phyloP scores from a whole-genome alignment of 2,888 invertebrate genomes.

The Synanthedon tipuliformis region DNA sequence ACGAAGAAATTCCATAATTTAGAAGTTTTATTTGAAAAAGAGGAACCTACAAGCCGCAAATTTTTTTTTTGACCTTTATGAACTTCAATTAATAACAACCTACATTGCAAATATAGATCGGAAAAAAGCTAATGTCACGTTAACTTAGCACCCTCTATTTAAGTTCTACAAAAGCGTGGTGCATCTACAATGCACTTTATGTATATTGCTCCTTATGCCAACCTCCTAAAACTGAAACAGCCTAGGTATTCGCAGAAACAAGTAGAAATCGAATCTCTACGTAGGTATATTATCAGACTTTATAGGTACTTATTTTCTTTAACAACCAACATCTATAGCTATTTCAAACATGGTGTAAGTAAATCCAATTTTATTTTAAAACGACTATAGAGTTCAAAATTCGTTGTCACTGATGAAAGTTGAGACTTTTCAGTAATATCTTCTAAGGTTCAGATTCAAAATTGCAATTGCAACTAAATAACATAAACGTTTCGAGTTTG shows the following conservation, averaged over 20 bases:
- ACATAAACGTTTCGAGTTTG: no score
- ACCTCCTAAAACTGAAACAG: slow-evolving; percentile 38
- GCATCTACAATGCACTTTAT: slow-evolving; percentile 57
- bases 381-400: slow-evolving; percentile 22
- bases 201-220: slow-evolving; percentile 47
- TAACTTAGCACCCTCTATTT: slow-evolving; percentile 27
- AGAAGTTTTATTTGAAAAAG: no score
- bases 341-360: neutral
- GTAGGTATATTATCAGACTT: slow-evolving; percentile 4
- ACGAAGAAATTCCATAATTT: no score
- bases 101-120: no score
- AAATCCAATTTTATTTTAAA: slow-evolving; percentile 33
- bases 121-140: neutral
- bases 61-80: no score
- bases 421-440: no score
- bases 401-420: slow-evolving; percentile 9
- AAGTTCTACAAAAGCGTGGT: slow-evolving; percentile 54
- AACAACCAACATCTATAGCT: no score
- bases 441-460: no score
- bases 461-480: no score
- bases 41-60: no score
- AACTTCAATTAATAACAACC: no score
- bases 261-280: neutral
- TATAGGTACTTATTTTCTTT: no score
- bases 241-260: slow-evolving; percentile 14